These are phyloP conservation scores for Dromiciops gliroides DNA, from an alignment of 2,113 vertebrate genomes.

Conservation along the genomic window DNA sequence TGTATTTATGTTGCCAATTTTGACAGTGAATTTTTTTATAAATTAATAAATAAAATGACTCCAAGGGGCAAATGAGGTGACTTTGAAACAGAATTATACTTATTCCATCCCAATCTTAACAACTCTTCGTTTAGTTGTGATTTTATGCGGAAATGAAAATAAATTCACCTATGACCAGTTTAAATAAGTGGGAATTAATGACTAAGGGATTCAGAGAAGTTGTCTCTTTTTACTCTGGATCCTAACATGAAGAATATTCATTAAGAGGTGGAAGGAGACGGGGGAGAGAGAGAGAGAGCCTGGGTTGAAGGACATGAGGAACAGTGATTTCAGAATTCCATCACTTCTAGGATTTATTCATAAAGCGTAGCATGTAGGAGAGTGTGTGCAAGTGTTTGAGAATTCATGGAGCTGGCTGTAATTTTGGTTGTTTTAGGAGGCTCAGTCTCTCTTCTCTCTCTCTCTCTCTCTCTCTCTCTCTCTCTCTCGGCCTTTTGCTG, in stretches of 20 bases:
- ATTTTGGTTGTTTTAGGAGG: conserved; percentile 51
- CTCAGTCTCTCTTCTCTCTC: background rate
- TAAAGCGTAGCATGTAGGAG: conserved; percentile 6
- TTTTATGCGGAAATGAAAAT: background rate
- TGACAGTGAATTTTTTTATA: background rate
- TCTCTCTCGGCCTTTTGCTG: conserved; percentile 1
- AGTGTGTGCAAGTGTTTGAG: conserved; percentile 24
- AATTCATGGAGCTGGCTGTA: conserved; percentile 14
- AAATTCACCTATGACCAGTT: background rate
- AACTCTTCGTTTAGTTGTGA: background rate
- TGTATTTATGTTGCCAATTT: background rate
- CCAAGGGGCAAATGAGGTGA: background rate
- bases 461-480: background rate
- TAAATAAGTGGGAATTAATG: background rate
- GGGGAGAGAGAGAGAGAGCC: background rate
- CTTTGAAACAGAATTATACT: background rate
- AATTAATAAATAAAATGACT: background rate
- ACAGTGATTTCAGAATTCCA: conserved; percentile 31
- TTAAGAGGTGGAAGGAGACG: background rate
- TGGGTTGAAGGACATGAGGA: conserved; percentile 34
- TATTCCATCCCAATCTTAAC: conserved; percentile 5
- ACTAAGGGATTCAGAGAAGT: background rate
- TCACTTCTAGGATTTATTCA: conserved; percentile 44
- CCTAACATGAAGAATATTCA: conserved; percentile 26
- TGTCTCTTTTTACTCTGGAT: conserved; percentile 15